phyloP scores from a whole-genome alignment of 2,113 vertebrate genomes.

The Festucalex cinctus region DNA sequence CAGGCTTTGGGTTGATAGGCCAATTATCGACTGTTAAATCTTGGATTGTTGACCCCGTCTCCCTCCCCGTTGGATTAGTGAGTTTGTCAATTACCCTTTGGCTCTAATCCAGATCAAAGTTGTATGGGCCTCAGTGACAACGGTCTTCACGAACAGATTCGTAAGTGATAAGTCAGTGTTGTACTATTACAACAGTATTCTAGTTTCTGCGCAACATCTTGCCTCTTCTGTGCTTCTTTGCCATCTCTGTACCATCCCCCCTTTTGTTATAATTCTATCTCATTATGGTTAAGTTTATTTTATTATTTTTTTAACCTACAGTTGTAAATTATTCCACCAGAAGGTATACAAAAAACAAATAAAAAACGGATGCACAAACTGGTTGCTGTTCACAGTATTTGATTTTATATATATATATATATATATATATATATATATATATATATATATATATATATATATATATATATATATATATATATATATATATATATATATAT shows the following conservation, averaged over 20 bases:
- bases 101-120: constrained; percentile 62
- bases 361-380: background rate
- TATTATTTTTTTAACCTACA: background rate
- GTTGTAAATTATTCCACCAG: background rate
- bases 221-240: background rate
- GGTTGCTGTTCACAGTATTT: background rate
- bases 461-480: too few species aligned
- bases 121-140: constrained; percentile 36
- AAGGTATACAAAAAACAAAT: background rate
- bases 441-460: too few species aligned
- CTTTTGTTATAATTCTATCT: too few species aligned
- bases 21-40: constrained; percentile 52
- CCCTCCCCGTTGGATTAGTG: constrained; percentile 45
- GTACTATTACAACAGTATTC: background rate
- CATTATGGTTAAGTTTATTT: too few species aligned
- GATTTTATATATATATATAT: background rate
- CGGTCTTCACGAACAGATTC: constrained; percentile 13
- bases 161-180: background rate
- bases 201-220: background rate
- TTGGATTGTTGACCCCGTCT: constrained; percentile 23
- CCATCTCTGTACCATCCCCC: background rate
- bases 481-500: too few species aligned
- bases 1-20: constrained; percentile 43
- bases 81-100: constrained; percentile 55
- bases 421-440: too few species aligned